Base-by-base conservation (phyloP, 2,888 invertebrate genomes). In the Eurois occulta region DNA sequence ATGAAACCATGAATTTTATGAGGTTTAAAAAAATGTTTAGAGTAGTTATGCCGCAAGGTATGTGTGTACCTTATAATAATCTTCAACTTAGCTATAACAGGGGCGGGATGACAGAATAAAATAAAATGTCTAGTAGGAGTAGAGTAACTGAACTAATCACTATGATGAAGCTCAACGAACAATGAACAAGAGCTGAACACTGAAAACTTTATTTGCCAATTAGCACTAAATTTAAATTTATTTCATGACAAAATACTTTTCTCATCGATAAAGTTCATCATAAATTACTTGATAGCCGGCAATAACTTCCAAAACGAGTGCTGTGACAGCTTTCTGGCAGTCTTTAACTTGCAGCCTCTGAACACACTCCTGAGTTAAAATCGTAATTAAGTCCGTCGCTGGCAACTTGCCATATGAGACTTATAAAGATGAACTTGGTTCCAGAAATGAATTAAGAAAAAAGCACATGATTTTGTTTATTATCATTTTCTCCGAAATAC, bases 351-450 rank as follows among this genome's bases (percentile, higher is more conserved):
- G 52, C 24, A 43, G 55, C 32, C 76, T 48, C 28, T 77, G 68
- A 72, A 77, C 13, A 28, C 64, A 74, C 55, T 80, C 52, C 69
- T 72, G 35, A 64, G 43, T 68, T 65, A 32, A 77, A 77, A 66
- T 52, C 76, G 77, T 87, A 86, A 86, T 87, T 78, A 86, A 83
- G 77, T 78, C 76, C n/a, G 48, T 43, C 13, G 24, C 72, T 87
- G 84, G 87, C 82, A 75, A 35, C 67, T 67, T 68, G 79, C 87
- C 86, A 87, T 67, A n/a, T 38, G 68, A 52, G 64, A 75, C 68
- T 79, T 75, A 46, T 77, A 81, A 84, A 79, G 67, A 78, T 72
- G 62, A 72, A 48, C 52, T 6, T 16, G 28, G 46, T n/a, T 64
- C 38, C 21, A 28, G 24, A 62, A 74, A 52, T 58, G 13, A 48